Evolutionary conservation across 2,797 vertebrate species (phyloP).

Genomic region (Propithecus perrieri): DNA sequence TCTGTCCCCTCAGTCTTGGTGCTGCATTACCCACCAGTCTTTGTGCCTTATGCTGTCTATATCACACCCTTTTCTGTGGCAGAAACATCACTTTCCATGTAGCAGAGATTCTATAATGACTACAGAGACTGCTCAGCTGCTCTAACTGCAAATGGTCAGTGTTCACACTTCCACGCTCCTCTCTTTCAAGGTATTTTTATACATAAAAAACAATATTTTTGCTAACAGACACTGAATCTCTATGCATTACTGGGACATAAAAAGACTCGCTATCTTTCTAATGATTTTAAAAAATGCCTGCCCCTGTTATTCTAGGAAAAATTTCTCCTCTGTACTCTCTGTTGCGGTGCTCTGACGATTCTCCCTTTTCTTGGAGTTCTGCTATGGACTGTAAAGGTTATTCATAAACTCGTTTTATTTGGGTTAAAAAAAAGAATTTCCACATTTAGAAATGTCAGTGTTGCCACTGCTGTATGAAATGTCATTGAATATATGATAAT

Average conservation of each 20-base stretch:
- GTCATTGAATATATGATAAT: slow-evolving; percentile 23
- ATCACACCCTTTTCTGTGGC: background rate
- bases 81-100: background rate
- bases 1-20: background rate
- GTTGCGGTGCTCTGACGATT: background rate
- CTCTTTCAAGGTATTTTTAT: background rate
- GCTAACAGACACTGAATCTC: background rate
- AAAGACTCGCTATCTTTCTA: background rate
- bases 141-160: background rate
- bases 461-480: background rate
- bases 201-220: slow-evolving; percentile 26
- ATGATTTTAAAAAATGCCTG: background rate
- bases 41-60: background rate
- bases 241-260: background rate
- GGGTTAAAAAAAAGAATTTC: background rate
- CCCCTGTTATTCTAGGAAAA: background rate
- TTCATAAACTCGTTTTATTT: slow-evolving; percentile 3
- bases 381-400: slow-evolving; percentile 9
- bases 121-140: background rate
- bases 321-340: background rate
- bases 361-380: background rate
- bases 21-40: background rate
- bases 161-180: background rate
- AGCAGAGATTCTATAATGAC: background rate
- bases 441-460: slow-evolving; percentile 48